phyloP scores from a whole-genome alignment of 2,797 vertebrate species.

The Rhinichthys osculus region DNA sequence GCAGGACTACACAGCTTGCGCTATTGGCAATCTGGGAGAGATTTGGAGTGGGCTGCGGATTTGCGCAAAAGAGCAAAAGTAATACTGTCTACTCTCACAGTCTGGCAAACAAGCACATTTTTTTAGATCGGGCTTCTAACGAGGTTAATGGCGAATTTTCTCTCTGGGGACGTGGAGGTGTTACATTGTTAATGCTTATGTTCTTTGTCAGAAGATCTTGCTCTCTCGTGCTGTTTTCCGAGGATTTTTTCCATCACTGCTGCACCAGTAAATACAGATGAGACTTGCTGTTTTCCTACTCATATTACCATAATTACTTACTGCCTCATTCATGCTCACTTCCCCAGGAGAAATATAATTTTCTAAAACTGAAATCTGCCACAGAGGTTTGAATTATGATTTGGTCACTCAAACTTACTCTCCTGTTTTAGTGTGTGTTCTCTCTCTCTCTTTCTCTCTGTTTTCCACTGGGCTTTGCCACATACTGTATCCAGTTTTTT shows the following conservation, averaged over 20 bases:
- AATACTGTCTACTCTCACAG: conserved; percentile 75
- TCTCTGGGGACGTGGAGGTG: conserved; percentile 62
- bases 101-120: conserved; percentile 73
- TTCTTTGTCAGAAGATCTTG: conserved; percentile 52
- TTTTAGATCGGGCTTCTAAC: conserved; percentile 72
- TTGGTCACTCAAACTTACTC: conserved; percentile 44
- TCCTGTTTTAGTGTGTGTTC: conserved; percentile 9
- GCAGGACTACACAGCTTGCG: conserved; percentile 70
- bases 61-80: conserved; percentile 75
- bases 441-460: conserved; percentile 4
- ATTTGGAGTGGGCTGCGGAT: conserved; percentile 80
- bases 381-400: conserved; percentile 10
- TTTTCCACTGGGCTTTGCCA: conserved; percentile 36
- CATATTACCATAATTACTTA: conserved; percentile 18
- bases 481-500: conserved; percentile 16
- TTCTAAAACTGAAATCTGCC: conserved; percentile 19
- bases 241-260: conserved; percentile 32
- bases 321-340: conserved; percentile 25
- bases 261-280: conserved; percentile 23
- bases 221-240: conserved; percentile 56
- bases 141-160: conserved; percentile 76
- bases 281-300: conserved; percentile 39
- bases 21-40: conserved; percentile 81
- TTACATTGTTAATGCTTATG: conserved; percentile 67
- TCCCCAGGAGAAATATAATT: background rate